Conservation (phyloP, 30 jellyfish, hydroid and myxozoan species). For the Turritopsis rubra region DNA sequence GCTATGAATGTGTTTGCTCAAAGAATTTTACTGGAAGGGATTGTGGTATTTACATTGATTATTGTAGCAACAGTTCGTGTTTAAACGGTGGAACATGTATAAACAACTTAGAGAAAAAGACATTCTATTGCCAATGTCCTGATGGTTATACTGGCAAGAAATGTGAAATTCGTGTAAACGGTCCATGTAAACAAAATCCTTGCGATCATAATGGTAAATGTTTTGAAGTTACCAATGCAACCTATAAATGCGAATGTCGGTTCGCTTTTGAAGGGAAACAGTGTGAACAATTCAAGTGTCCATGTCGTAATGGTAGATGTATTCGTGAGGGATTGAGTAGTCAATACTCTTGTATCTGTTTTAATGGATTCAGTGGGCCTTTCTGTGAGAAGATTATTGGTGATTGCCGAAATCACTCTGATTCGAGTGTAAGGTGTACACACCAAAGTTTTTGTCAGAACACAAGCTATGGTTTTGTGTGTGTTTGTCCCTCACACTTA, state of each 20-base stretch:
- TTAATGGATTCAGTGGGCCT: conserved; percentile 51
- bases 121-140: conserved; percentile 55
- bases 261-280: conserved; percentile 63
- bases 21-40: conserved; percentile 58
- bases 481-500: conserved; percentile 69
- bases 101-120: conserved; percentile 27
- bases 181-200: conserved; percentile 15
- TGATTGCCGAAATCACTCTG: conserved; percentile 64
- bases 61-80: conserved; percentile 61
- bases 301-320: conserved; percentile 72
- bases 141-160: conserved; percentile 44
- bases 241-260: conserved; percentile 47
- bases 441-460: conserved; percentile 36
- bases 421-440: conserved; percentile 31
- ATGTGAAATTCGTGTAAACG: conserved; percentile 35
- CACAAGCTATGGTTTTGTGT: conserved; percentile 46
- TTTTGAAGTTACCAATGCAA: background rate
- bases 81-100: conserved; percentile 66
- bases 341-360: conserved; percentile 50
- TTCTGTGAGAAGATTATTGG: conserved; percentile 55
- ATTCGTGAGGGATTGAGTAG: conserved; percentile 33
- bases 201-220: conserved; percentile 12
- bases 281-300: conserved; percentile 56
- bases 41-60: conserved; percentile 58
- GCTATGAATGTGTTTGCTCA: conserved; percentile 48